These are phyloP conservation scores for Tetrax tetrax DNA, from an alignment of 2,113 vertebrate genomes.

Conservation along the genomic window DNA sequence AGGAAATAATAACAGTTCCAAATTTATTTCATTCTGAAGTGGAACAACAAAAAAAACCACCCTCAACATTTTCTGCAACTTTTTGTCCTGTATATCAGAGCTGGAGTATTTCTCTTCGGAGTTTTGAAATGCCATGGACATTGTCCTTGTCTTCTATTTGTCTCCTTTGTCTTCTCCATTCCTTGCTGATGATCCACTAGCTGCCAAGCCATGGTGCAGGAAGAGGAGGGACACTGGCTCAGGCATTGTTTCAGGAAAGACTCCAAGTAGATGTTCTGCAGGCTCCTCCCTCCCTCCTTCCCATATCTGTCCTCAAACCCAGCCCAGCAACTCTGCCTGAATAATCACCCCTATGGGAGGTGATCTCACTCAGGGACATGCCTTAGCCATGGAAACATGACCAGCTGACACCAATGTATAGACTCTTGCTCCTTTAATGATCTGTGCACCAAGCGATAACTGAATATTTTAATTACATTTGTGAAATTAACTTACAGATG, in stretches of 20 bases:
- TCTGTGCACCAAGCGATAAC: background rate
- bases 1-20: background rate
- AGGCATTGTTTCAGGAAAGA: background rate
- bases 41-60: background rate
- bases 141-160: background rate
- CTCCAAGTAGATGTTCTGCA: background rate
- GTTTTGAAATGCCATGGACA: background rate
- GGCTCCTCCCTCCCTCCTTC: background rate
- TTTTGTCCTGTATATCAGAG: background rate
- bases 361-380: background rate
- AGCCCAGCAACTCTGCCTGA: too few species aligned
- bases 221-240: background rate
- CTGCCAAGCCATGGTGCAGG: background rate
- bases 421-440: background rate
- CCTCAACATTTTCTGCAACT: background rate
- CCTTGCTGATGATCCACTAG: background rate
- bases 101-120: background rate
- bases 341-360: rapidly evolving
- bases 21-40: background rate
- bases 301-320: background rate
- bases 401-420: rapidly evolving
- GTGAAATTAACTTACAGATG: background rate
- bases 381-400: background rate
- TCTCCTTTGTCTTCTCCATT: too few species aligned
- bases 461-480: background rate